Evolutionary conservation across 37 sponge, comb jelly and placozoan species (phyloP), one percentile per base, ranked within the genome.

Genomic region (Dysidea cf. avara): DNA sequence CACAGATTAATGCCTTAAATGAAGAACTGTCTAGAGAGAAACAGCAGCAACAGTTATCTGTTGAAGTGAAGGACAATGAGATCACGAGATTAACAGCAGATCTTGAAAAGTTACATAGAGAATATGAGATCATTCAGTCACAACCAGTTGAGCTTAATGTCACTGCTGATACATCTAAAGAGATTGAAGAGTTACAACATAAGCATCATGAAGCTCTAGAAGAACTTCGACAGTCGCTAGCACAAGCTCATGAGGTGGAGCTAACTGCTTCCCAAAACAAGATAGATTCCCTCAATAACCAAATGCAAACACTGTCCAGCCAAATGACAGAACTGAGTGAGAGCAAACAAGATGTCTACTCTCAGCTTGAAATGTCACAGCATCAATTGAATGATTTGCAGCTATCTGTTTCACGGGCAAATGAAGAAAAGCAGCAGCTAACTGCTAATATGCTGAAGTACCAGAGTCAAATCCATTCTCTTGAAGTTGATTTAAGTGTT

Each of bases 351-450:
- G 82, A 69, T 25, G 48, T 87, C 2, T 50, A 81, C 35, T 80
- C 87, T 5, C 82, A 81, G 66, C 24, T 87, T 24, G 87, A 87
- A 53, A 21, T 49, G 17, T 35, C 75, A 1, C 83, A 76, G 26
- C 61, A 54, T 0, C 66, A 74, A 5, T 24, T 61, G 0, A 56
- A 75, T 39, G 81, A 84, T 25, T 3, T 47, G 21, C 57, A 80
- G 26, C 34, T 60, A 2, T 25, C 33, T 30, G 0, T 70, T 6
- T 17, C 20, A 5, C 53, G 24, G 9, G 31, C 9, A 34, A 40
- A 39, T 20, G 33, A 49, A 7, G 80, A 68, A 6, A 62, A 62
- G 16, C 5, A 36, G 13, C 62, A 58, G 28, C 74, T 78, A 0
- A 28, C 54, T 28, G 67, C 70, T 34, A 48, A 83, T 29, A 54